Conservation (phyloP, 2,113 vertebrate species). For the Epinephelus lanceolatus region DNA sequence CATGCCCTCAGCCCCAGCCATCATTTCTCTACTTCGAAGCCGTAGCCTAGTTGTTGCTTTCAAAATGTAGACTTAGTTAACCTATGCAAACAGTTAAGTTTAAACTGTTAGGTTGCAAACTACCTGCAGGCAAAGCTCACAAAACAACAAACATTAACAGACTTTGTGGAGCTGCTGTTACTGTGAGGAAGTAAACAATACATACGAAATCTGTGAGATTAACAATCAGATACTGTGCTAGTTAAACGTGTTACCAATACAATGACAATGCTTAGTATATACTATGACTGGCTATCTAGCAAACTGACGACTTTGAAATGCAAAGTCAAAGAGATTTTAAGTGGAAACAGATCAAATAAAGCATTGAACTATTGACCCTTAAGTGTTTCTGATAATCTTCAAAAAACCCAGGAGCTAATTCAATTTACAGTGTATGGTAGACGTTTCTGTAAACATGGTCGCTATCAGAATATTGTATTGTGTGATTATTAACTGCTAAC, state of each 20-base stretch:
- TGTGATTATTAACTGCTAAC: not conserved
- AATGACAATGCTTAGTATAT: accelerated
- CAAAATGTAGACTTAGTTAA: not conserved
- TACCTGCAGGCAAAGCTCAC: not conserved
- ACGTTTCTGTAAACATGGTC: not conserved
- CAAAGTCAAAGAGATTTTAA: not conserved
- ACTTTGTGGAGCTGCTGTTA: not conserved
- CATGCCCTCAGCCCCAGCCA: not conserved
- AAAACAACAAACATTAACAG: not conserved
- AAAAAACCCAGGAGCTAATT: not conserved
- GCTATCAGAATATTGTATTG: not conserved
- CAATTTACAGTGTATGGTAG: not conserved
- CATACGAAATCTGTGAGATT: not conserved
- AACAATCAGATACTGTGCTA: not conserved
- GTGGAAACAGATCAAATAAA: not conserved
- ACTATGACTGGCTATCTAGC: not conserved
- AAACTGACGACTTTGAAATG: not conserved
- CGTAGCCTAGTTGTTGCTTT: not conserved
- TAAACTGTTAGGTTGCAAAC: conserved; percentile 8
- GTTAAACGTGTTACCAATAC: not conserved
- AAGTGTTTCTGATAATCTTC: not conserved
- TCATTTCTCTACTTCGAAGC: not conserved
- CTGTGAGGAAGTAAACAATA: not conserved
- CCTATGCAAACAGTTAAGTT: not conserved
- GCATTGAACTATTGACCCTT: not conserved